Evolutionary conservation across 2,797 vertebrate genomes (phyloP).

Genomic region (Emys orbicularis): DNA sequence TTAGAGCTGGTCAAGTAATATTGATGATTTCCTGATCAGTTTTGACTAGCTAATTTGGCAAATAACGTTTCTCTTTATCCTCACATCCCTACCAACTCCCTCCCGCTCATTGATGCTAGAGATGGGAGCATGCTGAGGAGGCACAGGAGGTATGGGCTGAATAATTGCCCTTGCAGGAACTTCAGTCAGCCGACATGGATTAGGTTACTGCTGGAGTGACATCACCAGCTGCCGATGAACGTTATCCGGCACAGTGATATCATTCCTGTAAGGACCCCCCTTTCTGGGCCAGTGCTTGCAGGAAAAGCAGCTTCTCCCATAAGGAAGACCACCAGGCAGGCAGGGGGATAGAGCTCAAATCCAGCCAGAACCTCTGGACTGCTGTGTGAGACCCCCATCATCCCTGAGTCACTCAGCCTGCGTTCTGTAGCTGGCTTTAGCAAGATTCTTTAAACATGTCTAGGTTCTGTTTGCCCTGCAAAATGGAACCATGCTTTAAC

Average conservation of each 20-base stretch:
- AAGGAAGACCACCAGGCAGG: neutral
- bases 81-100: constrained; percentile 28
- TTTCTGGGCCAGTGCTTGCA: neutral
- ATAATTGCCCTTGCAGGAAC: neutral
- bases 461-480: neutral
- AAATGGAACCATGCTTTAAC: accelerated
- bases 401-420: neutral
- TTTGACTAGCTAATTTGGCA: constrained; percentile 63
- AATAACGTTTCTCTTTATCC: constrained; percentile 48
- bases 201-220: neutral
- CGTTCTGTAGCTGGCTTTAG: neutral
- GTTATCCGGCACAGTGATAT: neutral
- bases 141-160: neutral
- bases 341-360: neutral
- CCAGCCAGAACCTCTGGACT: neutral
- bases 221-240: neutral
- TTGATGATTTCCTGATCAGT: constrained; percentile 54
- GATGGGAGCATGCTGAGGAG: constrained; percentile 8
- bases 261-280: neutral
- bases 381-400: neutral
- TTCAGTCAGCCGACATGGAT: neutral
- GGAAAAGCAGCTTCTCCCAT: neutral
- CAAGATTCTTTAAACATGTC: neutral
- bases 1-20: constrained; percentile 48
- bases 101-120: neutral